Percentiles rank a stretch among this genome's conserved stretches.
phyloP scores from a whole-genome alignment of 1,140 invertebrate species.

The Drosophila busckii region DNA sequence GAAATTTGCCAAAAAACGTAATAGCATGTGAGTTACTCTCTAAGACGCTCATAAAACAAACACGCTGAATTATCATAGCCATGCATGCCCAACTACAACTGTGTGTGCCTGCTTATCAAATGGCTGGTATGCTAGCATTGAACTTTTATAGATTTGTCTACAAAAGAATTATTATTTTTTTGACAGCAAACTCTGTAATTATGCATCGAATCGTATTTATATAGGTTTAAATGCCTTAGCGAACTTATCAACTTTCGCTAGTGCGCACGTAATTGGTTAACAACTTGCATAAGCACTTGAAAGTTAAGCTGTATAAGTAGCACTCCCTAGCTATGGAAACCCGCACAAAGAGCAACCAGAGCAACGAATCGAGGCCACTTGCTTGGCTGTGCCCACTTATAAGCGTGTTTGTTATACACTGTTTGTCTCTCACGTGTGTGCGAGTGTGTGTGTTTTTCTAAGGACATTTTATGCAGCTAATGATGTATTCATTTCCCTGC shows the following conservation, averaged over 20 bases:
- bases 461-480: slow-evolving; percentile 69
- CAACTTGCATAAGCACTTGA: slow-evolving; percentile 59
- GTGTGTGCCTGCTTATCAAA: neutral
- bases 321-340: slow-evolving; percentile 15
- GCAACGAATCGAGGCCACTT: slow-evolving; percentile 14
- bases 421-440: slow-evolving; percentile 5
- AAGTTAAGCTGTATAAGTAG: slow-evolving; percentile 64
- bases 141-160: too few species aligned
- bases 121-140: neutral
- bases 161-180: too few species aligned
- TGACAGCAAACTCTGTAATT: neutral
- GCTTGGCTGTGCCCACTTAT: slow-evolving; percentile 49
- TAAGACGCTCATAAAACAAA: slow-evolving; percentile 49
- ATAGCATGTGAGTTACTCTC: slow-evolving; percentile 37
- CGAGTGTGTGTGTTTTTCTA: slow-evolving; percentile 12
- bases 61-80: slow-evolving; percentile 38
- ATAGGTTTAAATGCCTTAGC: neutral
- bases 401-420: slow-evolving; percentile 18
- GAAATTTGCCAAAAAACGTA: slow-evolving; percentile 22
- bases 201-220: neutral
- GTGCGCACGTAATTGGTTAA: slow-evolving; percentile 57
- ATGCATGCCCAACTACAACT: neutral
- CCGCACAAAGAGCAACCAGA: slow-evolving; percentile 9
- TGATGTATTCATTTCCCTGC: slow-evolving; percentile 66
- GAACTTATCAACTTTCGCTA: slow-evolving; percentile 10